These are phyloP conservation scores for Vultur gryphus DNA, from an alignment of 2,797 vertebrate genomes.

Conservation along the genomic window DNA sequence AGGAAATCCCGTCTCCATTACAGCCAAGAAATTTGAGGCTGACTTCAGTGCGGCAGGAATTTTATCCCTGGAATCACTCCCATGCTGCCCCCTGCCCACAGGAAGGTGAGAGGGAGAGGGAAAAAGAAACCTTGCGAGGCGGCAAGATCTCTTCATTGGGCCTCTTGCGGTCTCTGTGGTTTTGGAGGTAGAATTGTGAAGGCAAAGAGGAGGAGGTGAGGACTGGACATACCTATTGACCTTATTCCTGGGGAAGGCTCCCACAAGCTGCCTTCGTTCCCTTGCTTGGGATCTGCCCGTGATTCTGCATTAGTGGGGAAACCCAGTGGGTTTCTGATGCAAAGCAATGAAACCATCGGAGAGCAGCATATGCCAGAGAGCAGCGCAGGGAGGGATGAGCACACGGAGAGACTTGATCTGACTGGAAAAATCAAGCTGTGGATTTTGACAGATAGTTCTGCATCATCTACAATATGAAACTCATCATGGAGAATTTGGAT, in stretches of 20 bases:
- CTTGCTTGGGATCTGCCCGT: not conserved
- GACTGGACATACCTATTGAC: not conserved
- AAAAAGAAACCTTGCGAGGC: not conserved
- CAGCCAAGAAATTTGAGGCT: not conserved
- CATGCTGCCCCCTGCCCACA: not conserved
- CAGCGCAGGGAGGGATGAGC: not conserved
- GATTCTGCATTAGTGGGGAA: not conserved
- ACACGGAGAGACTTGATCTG: not conserved
- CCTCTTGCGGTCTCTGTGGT: not conserved
- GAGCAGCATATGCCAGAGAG: not conserved
- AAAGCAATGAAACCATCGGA: not conserved
- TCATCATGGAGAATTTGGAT: not conserved
- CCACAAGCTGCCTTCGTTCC: not conserved
- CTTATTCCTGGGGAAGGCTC: not conserved
- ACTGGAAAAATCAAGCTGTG: not conserved
- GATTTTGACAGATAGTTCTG: not conserved
- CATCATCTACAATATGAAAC: not conserved
- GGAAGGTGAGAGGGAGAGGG: not conserved
- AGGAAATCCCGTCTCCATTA: not conserved
- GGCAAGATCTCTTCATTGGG: not conserved
- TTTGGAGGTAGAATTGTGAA: not conserved
- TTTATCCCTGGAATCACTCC: not conserved
- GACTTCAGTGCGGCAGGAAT: not conserved
- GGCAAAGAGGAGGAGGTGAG: not conserved
- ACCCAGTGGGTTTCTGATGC: not conserved